Base-by-base conservation (phyloP, 2,888 invertebrate genomes). In the Amphipyra tragopoginis region DNA sequence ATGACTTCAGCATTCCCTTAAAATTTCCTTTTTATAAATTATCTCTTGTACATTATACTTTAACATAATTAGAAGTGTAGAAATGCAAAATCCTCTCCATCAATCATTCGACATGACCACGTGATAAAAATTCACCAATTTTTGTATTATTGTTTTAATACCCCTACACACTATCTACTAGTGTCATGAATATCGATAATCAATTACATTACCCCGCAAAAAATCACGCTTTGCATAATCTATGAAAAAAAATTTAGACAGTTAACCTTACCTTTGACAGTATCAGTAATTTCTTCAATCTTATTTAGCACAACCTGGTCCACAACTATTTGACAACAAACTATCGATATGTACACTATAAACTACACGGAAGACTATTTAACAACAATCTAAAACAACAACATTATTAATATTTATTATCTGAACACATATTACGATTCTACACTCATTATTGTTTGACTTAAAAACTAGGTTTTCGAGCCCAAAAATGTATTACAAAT, bases 251-350 rank as follows among this genome's bases (percentile, higher is more conserved):
- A 57, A 34, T 29, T 9, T 13, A 11, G 2, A 38, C 0, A 8
- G 9, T 2, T 54, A 61, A 60, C 81, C 90, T 88, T 75, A 93
- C 93, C 93, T 89, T 92, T 90, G 52, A 90, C 75, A 56, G 86
- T 81, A 67, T 82, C 80, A 75, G 85, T 86, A 75, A 92, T 87
- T 74, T 89, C 88, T 88, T 86, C 89, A 85, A 90, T 88, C 85
- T 86, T 90, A 80, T 84, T 63, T 70, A 83, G 68, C 91, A 91
- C 92, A 92, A 92, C 90, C 91, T 84, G 83, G 47, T 74, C 76
- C 86, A 90, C 88, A 89, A 87, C 85, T 81, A 75, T 71, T 72
- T 68, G 77, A 80, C 75, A 83, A 83, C 77, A 69, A 77, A 75
- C 69, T 50, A 75, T 79, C 76, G 75, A 82, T 81, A 78, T 78